Evolutionary conservation across 2,888 invertebrate species (phyloP).

Genomic region (Congeria kusceri): DNA sequence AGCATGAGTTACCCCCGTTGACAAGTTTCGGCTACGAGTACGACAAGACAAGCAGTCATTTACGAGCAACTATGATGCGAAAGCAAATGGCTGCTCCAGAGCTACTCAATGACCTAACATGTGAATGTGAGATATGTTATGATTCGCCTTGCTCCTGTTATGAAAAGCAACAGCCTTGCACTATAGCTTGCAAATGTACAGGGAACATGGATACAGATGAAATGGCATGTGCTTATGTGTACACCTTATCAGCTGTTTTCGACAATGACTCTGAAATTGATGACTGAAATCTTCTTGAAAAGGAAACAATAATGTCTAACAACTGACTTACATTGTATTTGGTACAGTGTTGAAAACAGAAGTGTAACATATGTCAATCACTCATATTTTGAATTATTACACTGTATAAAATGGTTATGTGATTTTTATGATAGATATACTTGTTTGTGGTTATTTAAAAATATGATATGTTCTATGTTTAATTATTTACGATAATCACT

Average conservation of each 20-base stretch:
- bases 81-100: slow-evolving; percentile 22
- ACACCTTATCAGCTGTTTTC: not conserved
- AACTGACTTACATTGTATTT: too few species aligned
- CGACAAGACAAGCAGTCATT: not conserved
- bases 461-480: too few species aligned
- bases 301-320: too few species aligned
- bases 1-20: not conserved
- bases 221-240: slow-evolving; percentile 1
- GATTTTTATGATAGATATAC: too few species aligned
- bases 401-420: too few species aligned
- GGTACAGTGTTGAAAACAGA: too few species aligned
- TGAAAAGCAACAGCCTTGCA: slow-evolving; percentile 16
- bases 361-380: too few species aligned
- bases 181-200: slow-evolving; percentile 8
- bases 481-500: too few species aligned
- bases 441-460: too few species aligned
- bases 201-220: not conserved
- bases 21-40: not conserved
- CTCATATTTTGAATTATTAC: too few species aligned
- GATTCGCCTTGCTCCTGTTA: slow-evolving; percentile 5
- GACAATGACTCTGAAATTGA: not conserved
- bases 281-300: too few species aligned
- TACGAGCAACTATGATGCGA: not conserved
- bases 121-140: slow-evolving; percentile 9
- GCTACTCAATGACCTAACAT: slow-evolving; percentile 14